These are phyloP conservation scores for Leptinotarsa haldemani DNA, from an alignment of 2,888 invertebrate genomes.

Conservation along the genomic window DNA sequence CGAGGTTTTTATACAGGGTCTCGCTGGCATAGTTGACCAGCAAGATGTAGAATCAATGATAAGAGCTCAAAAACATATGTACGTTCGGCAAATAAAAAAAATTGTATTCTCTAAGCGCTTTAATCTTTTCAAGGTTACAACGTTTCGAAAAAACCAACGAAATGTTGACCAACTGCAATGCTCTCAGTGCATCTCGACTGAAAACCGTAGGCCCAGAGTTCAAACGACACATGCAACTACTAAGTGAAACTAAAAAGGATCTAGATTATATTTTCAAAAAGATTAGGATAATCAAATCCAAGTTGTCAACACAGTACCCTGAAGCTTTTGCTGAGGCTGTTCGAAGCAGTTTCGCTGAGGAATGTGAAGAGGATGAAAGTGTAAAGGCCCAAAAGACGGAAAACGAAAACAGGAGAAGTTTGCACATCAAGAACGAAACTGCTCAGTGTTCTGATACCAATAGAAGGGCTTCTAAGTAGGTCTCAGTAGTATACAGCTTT, in stretches of 20 bases:
- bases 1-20: conserved; percentile 91
- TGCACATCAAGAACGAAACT: conserved; percentile 50
- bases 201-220: conserved; percentile 90
- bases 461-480: conserved; percentile 52
- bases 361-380: conserved; percentile 61
- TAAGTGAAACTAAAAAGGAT: conserved; percentile 94
- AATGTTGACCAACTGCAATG: conserved; percentile 97
- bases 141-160: conserved; percentile 99
- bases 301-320: conserved; percentile 77
- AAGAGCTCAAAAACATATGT: conserved; percentile 93
- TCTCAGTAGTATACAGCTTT: not conserved
- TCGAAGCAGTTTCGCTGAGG: conserved; percentile 62
- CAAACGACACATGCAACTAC: conserved; percentile 86
- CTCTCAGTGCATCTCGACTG: conserved; percentile 88
- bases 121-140: conserved; percentile 77
- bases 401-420: conserved; percentile 52
- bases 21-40: conserved; percentile 92
- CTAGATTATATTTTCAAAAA: conserved; percentile 94
- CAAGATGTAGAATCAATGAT: conserved; percentile 91
- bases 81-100: conserved; percentile 57
- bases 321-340: conserved; percentile 74
- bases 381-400: conserved; percentile 36
- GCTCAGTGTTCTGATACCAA: conserved; percentile 43
- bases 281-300: conserved; percentile 85
- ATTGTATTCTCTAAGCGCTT: not conserved